Evolutionary conservation across 2,797 vertebrate species (phyloP).

Genomic region (Cuculus canorus): DNA sequence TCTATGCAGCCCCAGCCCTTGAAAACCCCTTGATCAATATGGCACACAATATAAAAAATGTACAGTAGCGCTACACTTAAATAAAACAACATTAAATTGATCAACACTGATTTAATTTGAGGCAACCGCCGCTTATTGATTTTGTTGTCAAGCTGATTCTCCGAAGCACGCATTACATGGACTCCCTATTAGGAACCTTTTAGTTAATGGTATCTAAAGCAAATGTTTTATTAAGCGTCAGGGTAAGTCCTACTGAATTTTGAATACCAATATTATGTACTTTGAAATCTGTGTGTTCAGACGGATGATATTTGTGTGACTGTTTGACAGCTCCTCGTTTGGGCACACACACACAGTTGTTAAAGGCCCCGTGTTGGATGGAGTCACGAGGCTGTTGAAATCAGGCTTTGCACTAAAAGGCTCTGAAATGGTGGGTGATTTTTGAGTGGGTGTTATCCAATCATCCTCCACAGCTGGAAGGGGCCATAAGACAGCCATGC

Average conservation of each 20-base stretch:
- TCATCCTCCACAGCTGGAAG: not conserved
- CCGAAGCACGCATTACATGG: not conserved
- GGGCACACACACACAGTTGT: not conserved
- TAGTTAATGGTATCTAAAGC: not conserved
- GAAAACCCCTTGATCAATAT: not conserved
- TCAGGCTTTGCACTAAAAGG: not conserved
- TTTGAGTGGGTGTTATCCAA: not conserved
- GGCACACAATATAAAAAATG: not conserved
- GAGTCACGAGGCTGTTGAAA: not conserved
- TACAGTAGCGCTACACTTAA: not conserved
- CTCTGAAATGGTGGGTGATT: fast-evolving
- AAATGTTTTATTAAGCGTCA: not conserved
- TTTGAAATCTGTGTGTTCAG: not conserved
- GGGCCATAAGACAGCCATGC: not conserved
- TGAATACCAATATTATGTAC: not conserved
- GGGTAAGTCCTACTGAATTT: not conserved
- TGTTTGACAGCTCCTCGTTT: not conserved
- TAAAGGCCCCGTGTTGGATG: not conserved
- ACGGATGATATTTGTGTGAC: not conserved
- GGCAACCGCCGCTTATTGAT: slow-evolving; percentile 17
- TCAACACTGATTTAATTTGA: slow-evolving; percentile 42
- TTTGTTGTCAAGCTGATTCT: slow-evolving; percentile 5
- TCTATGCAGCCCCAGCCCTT: not conserved
- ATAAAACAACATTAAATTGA: slow-evolving; percentile 53
- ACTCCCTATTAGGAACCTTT: not conserved